Evolutionary conservation across 2,797 vertebrate species (phyloP), one percentile per base, ranked within the genome.

Genomic region (Lagodon rhomboides): DNA sequence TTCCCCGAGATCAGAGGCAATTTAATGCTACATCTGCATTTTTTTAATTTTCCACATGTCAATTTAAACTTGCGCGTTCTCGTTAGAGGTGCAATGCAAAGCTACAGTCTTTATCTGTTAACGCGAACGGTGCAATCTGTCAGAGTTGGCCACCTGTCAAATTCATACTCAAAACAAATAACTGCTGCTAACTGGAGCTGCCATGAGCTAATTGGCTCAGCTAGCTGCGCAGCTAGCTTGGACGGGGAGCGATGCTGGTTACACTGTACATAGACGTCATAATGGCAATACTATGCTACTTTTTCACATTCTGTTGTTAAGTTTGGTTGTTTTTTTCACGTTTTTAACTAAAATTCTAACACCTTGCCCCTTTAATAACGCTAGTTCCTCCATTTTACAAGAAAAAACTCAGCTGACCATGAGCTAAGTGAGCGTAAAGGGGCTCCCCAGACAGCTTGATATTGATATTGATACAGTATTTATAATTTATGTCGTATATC

Each of bases 1-100:
- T 64, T 50, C 16, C 20, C 9, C 34, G 56, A 43, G 25, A 74
- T 74, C 38, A 64, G 5, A 72, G 34, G 20, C 20, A 50, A 65
- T 25, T 43, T 71, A 18, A 55, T 51, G 30, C 41, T 12, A 55
- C 55, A 34, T 46, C 8, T 56, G 44, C 20, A 64, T 54, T 65
- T 59, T 16, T 47, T 22, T 0, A 53, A 34, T 9, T 15, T 68
- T 22, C 13, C 13, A 30, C 15, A 10, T 74, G 11, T 55, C 20
- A 15, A 41, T 53, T 53, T 0, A 12, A 43, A 30, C 44, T 56
- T 64, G 17, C 60, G 20, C 38, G 69, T 41, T 70, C 0, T 30
- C 55, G 68, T 55, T 38, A 60, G 5, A 1, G 18, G 2, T 67
- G 41, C 0, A 58, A 68, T 62, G 1, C 53, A 65, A 50, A 38